Conservation (phyloP, 1,140 invertebrate genomes). For the Ephestia elutella region DNA sequence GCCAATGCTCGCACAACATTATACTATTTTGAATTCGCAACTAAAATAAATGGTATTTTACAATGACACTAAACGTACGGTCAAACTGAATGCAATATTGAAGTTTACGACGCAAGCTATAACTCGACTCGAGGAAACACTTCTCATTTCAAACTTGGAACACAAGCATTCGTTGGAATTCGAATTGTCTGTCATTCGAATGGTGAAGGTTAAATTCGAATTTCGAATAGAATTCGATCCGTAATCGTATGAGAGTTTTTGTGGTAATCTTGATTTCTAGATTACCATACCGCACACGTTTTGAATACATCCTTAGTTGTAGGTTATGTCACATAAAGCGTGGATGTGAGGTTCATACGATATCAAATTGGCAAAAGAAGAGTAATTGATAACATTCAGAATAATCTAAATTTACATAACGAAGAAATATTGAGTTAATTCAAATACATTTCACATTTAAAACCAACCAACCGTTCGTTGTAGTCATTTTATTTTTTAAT, state of each 20-base stretch:
- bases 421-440: no score
- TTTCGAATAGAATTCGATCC: conserved; percentile 33
- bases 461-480: no score
- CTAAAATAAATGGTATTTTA: conserved; percentile 20
- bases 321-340: conserved; percentile 27
- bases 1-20: conserved; percentile 3
- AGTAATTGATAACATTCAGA: no score
- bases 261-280: conserved; percentile 34
- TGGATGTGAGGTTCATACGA: conserved; percentile 14
- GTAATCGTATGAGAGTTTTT: conserved; percentile 25
- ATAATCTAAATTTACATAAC: no score
- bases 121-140: conserved; percentile 13
- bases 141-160: conserved; percentile 24
- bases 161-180: conserved; percentile 19
- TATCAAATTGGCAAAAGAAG: not conserved
- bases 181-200: conserved; percentile 21
- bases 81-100: conserved; percentile 12
- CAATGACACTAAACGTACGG: conserved; percentile 17
- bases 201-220: conserved; percentile 22
- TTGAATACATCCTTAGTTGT: conserved; percentile 19
- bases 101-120: conserved; percentile 23
- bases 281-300: conserved; percentile 30
- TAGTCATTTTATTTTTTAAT: no score
- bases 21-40: conserved; percentile 12
- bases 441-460: no score